Base-by-base conservation (phyloP, 2,888 invertebrate species). In the Papilio protenor region DNA sequence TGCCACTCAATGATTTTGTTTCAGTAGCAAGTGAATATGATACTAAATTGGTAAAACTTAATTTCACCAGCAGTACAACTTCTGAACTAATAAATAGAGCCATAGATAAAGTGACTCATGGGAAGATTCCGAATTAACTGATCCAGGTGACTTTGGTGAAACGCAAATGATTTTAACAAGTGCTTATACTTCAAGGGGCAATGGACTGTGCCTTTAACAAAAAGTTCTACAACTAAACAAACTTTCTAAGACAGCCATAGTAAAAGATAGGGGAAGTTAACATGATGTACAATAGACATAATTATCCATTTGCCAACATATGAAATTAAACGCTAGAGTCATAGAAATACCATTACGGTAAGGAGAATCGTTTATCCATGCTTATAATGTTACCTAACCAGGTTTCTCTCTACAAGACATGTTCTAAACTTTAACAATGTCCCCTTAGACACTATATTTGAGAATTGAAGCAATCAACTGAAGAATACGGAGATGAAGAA, bases 281-380 rank as follows among this genome's bases (percentile, higher is more conserved):
- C 74, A 97, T 98, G 97, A 98, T 98, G 97, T 95, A 95, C 81
- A 96, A 96, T 81, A 90, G 95, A 72, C 94, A 93, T 21, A 90
- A 94, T 27, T 96, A 96, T 80, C 95, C 96, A 0, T 97, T 95
- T 85, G 91, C 95, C 0, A 93, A 95, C 75, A 93, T 96, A 90
- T 91, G 70, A 89, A 92, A 6, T 84, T 97, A 27, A 94, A 96
- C 82, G 96, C 96, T 0, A 95, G 95, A 85, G 95, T 96, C 0
- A 88, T 97, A 1, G 97, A 97, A 86, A 84, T 97, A 76, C 96
- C 97, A n/a, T 0, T 97, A 97, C 81, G 96, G 96, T 79, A 89
- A 91, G 21, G 91, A 94, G 76, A 89, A 94, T 61, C 88, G 94
- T 12, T 83, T 94, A 0, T 96, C 96, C 0, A 97, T 97, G 97